Percentiles rank a stretch among this genome's conserved stretches.
These are phyloP conservation scores for Cataglyphis livida DNA, from an alignment of 2,888 invertebrate species.

Conservation along the genomic window DNA sequence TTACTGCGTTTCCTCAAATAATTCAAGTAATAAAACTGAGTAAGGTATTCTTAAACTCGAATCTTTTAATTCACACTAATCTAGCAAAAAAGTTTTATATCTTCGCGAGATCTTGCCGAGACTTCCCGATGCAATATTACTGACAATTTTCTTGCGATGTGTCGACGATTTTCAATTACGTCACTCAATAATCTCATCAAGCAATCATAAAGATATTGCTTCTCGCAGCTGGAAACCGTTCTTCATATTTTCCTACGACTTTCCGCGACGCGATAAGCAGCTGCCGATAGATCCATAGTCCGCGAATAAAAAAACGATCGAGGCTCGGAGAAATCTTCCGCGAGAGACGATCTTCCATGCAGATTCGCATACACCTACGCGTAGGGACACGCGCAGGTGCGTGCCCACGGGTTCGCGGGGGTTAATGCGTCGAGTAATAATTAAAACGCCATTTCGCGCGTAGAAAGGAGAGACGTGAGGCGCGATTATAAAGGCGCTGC, in stretches of 20 bases:
- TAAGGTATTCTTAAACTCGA: conserved; percentile 6
- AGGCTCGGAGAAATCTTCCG: conserved; percentile 48
- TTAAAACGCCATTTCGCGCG: conserved; percentile 74
- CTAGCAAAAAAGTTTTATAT: background rate
- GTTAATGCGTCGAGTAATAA: conserved; percentile 76
- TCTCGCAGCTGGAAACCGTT: conserved; percentile 37
- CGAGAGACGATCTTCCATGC: conserved; percentile 35
- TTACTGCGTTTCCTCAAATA: conserved; percentile 1
- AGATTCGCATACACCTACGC: conserved; percentile 69
- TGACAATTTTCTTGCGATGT: conserved; percentile 6
- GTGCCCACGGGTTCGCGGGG: conserved; percentile 70
- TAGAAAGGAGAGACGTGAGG: conserved; percentile 69
- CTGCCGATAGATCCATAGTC: conserved; percentile 24
- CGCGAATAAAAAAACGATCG: conserved; percentile 27
- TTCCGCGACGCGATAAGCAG: conserved; percentile 38
- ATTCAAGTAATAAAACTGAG: conserved; percentile 11
- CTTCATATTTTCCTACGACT: conserved; percentile 39
- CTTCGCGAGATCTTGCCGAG: conserved; percentile 3
- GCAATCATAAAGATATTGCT: conserved; percentile 29
- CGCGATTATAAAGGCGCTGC: conserved; percentile 66
- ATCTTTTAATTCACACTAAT: background rate
- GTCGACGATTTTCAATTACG: conserved; percentile 35
- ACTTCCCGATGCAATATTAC: conserved; percentile 4
- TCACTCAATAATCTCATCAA: conserved; percentile 33
- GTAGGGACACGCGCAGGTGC: conserved; percentile 69